phyloP scores from a whole-genome alignment of 2,113 vertebrate species.

The Clarias magur region DNA sequence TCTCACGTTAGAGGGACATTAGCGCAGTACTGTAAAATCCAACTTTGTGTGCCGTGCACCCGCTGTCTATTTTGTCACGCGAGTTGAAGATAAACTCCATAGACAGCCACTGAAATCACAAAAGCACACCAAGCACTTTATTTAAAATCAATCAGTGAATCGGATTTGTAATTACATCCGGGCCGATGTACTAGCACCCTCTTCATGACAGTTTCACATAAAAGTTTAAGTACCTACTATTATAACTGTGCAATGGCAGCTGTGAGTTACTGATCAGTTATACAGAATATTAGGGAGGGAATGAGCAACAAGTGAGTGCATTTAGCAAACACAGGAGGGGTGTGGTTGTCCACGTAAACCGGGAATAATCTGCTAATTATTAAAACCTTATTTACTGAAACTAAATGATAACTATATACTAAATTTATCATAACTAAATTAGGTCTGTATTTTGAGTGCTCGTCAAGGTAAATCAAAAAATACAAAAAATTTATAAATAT shows the following conservation, averaged over 20 bases:
- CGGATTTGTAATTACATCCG: background rate
- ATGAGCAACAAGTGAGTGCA: background rate
- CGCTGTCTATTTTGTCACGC: background rate
- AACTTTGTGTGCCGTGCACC: background rate
- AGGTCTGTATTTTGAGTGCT: background rate
- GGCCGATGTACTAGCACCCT: background rate
- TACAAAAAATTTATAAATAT: background rate
- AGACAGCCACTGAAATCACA: background rate
- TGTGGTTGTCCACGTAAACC: background rate
- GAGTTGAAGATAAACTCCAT: background rate
- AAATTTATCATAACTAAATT: background rate
- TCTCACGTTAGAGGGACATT: background rate
- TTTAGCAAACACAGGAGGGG: background rate
- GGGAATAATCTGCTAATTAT: background rate
- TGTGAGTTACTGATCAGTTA: background rate
- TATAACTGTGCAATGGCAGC: background rate
- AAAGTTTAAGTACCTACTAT: background rate
- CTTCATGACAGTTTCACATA: background rate
- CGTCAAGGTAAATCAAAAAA: background rate
- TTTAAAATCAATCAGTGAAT: background rate
- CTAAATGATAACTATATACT: no score
- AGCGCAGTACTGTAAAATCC: background rate
- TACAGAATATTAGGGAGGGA: background rate
- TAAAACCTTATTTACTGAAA: background rate
- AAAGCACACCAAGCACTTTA: background rate